Evolutionary conservation across 2,113 vertebrate species (phyloP).

Genomic region (Fregetta grallaria): DNA sequence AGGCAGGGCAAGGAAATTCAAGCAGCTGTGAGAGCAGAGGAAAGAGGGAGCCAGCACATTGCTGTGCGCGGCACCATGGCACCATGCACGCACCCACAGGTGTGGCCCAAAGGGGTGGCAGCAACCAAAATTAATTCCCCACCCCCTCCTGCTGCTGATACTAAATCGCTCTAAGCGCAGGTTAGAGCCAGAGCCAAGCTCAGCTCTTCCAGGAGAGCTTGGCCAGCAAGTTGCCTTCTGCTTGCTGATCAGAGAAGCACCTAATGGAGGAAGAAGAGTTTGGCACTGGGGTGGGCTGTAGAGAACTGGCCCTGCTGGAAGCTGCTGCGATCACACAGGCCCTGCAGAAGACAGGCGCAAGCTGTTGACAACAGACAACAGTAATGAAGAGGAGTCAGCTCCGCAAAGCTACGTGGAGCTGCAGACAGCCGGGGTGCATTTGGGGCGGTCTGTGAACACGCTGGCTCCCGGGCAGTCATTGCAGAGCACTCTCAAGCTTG

Average conservation of each 20-base stretch:
- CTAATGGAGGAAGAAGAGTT: neutral
- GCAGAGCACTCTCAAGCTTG: neutral
- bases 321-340: neutral
- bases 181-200: neutral
- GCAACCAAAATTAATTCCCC: slow-evolving; percentile 9
- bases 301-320: neutral
- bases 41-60: neutral
- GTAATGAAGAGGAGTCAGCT: neutral
- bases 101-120: neutral
- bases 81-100: neutral
- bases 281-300: neutral
- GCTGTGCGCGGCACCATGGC: neutral
- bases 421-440: neutral
- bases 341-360: rapidly evolving
- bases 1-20: neutral
- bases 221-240: neutral
- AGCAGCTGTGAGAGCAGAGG: neutral
- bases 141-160: neutral
- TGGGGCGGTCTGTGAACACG: neutral
- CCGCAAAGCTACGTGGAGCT: neutral
- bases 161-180: neutral
- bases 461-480: neutral
- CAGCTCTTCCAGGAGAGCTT: neutral
- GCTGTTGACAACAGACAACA: neutral
- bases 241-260: neutral